Evolutionary conservation across 2,888 invertebrate genomes (phyloP).

Genomic region (Ectemnius continuus): DNA sequence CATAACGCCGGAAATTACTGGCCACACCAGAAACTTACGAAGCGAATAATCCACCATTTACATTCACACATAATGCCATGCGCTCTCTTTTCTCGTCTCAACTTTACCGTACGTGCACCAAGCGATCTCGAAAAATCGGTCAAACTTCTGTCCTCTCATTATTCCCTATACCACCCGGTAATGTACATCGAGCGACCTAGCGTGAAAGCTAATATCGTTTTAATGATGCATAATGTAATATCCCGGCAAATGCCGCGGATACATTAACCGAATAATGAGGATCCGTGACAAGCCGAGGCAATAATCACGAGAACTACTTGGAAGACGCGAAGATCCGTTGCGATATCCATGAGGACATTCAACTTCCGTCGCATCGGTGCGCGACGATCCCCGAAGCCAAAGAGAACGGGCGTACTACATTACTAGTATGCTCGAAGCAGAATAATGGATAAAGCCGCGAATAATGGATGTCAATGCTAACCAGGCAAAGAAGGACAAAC

Average conservation of each 20-base stretch:
- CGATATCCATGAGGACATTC: too few relatives aligned
- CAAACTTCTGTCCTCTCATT: too few relatives aligned
- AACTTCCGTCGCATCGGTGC: too few relatives aligned
- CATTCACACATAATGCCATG: neutral
- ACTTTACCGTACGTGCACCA: too few relatives aligned
- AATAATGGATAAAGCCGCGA: too few relatives aligned
- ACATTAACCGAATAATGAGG: conserved; percentile 46
- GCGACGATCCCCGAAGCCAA: neutral
- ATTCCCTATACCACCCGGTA: neutral
- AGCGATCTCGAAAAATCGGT: too few relatives aligned
- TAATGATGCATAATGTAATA: conserved; percentile 56
- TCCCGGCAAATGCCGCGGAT: conserved; percentile 47
- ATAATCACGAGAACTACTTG: conserved; percentile 21
- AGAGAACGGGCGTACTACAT: too few relatives aligned
- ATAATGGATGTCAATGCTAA: too few relatives aligned
- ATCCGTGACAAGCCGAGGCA: conserved; percentile 27
- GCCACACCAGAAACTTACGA: conserved; percentile 29
- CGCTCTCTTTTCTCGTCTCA: too few relatives aligned
- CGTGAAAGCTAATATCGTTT: conserved; percentile 50
- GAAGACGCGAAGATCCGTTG: neutral
- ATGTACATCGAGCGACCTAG: conserved; percentile 17
- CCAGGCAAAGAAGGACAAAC: too few relatives aligned
- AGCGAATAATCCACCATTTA: conserved; percentile 3
- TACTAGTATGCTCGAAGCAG: too few relatives aligned
- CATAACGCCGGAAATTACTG: conserved; percentile 33